Conservation (phyloP, 2,888 invertebrate genomes). For the Rhagium mordax region DNA sequence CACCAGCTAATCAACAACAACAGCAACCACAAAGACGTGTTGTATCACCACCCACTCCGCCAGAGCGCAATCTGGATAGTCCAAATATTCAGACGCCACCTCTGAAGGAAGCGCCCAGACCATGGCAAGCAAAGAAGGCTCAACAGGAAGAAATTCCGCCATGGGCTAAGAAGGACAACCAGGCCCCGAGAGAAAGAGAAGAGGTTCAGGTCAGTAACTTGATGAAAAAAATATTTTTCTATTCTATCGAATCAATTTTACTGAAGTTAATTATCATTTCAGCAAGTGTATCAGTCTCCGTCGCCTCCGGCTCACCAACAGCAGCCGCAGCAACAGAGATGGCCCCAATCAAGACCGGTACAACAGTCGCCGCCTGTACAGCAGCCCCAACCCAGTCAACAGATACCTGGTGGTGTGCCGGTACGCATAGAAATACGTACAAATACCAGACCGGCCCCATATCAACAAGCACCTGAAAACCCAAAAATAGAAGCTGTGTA, state of each 20-base stretch:
- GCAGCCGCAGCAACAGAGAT: slow-evolving; percentile 43
- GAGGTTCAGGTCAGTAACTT: slow-evolving; percentile 21
- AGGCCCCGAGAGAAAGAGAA: slow-evolving; percentile 28
- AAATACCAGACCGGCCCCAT: slow-evolving; percentile 40
- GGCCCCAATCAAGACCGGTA: slow-evolving; percentile 45
- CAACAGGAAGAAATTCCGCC: slow-evolving; percentile 71
- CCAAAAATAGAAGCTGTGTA: slow-evolving; percentile 61
- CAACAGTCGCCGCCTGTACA: slow-evolving; percentile 35
- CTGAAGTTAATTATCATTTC: background rate
- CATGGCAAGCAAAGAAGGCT: slow-evolving; percentile 72
- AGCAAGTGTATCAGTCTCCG: slow-evolving; percentile 28
- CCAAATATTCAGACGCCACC: slow-evolving; percentile 69
- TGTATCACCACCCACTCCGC: slow-evolving; percentile 58
- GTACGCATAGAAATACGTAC: slow-evolving; percentile 51
- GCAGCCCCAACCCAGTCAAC: slow-evolving; percentile 57
- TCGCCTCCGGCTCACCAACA: slow-evolving; percentile 39
- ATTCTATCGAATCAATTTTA: background rate
- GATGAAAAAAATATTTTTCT: background rate
- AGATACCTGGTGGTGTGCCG: slow-evolving; percentile 37
- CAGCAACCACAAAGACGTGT: slow-evolving; percentile 40
- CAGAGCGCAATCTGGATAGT: slow-evolving; percentile 58
- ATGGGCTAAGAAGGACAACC: slow-evolving; percentile 68
- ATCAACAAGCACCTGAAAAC: slow-evolving; percentile 49
- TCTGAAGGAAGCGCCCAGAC: slow-evolving; percentile 75
- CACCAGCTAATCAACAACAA: slow-evolving; percentile 66